Evolutionary conservation across 1,140 invertebrate genomes (phyloP).

Genomic region (Aradophagus sp.): DNA sequence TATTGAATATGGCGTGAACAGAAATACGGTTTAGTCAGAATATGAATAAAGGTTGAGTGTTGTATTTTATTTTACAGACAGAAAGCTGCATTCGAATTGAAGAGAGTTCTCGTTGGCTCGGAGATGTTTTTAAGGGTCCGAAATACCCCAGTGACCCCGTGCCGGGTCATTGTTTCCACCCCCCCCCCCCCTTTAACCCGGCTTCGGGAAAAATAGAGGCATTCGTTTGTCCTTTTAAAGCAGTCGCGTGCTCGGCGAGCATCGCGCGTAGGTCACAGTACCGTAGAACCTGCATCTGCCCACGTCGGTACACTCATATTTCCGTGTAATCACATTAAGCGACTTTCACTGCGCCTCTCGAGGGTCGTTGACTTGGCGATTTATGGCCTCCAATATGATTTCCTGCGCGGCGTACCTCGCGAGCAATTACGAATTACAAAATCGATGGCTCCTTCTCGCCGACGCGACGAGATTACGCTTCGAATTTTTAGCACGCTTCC

Average conservation of each 20-base stretch:
- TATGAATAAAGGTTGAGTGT: no score
- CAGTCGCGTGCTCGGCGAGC: background rate
- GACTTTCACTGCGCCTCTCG: constrained; percentile 25
- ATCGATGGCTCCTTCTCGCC: constrained; percentile 6
- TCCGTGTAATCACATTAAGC: constrained; percentile 36
- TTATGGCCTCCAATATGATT: constrained; percentile 31
- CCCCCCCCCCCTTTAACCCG: no score
- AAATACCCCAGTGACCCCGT: no score
- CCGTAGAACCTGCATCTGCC: constrained; percentile 14
- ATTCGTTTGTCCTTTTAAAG: no score
- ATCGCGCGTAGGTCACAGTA: background rate
- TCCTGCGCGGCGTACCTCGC: constrained; percentile 3
- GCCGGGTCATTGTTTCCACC: no score
- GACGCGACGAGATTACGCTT: background rate
- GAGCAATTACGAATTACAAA: constrained; percentile 18
- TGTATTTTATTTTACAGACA: no score
- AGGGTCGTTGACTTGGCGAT: constrained; percentile 29
- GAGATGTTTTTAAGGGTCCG: no score
- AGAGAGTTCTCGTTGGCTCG: no score
- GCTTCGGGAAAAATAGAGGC: no score
- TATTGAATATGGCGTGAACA: no score
- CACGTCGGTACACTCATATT: constrained; percentile 22
- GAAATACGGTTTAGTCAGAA: no score
- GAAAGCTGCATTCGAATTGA: no score
- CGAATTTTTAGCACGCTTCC: background rate